phyloP scores from a whole-genome alignment of 2,797 vertebrate species.

The Cyclopterus lumpus region DNA sequence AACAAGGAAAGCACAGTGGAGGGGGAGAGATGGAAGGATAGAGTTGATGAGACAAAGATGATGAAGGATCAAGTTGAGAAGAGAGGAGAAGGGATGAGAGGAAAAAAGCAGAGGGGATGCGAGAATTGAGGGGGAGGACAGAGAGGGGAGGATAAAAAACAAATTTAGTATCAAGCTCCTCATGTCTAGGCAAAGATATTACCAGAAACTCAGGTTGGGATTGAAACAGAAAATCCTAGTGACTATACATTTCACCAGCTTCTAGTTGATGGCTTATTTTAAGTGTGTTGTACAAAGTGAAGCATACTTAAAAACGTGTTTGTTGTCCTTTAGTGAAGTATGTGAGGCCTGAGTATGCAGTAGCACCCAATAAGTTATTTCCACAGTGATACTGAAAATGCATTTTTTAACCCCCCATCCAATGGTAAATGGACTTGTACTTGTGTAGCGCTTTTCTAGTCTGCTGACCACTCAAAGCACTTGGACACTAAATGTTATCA shows the following conservation, averaged over 20 bases:
- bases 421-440: too few relatives aligned
- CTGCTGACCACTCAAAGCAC: too few relatives aligned
- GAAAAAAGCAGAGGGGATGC: neutral
- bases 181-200: neutral
- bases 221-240: slow-evolving; percentile 9
- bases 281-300: neutral
- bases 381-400: slow-evolving; percentile 32
- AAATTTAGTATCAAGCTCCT: slow-evolving; percentile 44
- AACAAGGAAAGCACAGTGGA: neutral
- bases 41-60: slow-evolving; percentile 21
- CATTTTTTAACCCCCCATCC: slow-evolving; percentile 38
- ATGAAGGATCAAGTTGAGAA: slow-evolving; percentile 36
- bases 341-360: slow-evolving; percentile 21
- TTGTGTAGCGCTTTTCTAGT: too few relatives aligned
- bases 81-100: slow-evolving; percentile 3
- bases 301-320: slow-evolving; percentile 16
- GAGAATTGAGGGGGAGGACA: neutral
- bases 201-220: slow-evolving; percentile 17
- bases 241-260: slow-evolving; percentile 19
- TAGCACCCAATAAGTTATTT: slow-evolving; percentile 26
- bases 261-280: slow-evolving; percentile 4
- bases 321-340: slow-evolving; percentile 18
- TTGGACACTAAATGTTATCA: too few relatives aligned
- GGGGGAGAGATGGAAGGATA: slow-evolving; percentile 28
- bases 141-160: slow-evolving; percentile 12